Base-by-base conservation (phyloP, 2,888 invertebrate genomes). In the Ochropacha duplaris region DNA sequence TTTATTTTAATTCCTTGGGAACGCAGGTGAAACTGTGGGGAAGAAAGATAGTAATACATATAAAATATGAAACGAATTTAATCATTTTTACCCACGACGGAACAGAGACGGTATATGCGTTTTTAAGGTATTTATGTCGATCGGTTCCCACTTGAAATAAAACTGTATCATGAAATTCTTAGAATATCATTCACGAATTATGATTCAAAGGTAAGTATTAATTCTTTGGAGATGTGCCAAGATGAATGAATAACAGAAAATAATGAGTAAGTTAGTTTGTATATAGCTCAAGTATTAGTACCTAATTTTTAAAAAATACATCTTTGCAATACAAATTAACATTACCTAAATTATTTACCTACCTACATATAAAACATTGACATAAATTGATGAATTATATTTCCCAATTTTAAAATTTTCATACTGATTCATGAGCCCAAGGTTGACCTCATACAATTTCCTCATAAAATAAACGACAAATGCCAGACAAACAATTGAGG, bases 141-240 rank as follows among this genome's bases (percentile, higher is more conserved):
- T 44, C 44, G 9, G 9, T 44, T 9, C n/a, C 44, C 44, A 44
- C 60, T 58, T 64, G 57, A 61, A 55, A 68, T 62, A 11, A 39
- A 54, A 52, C 34, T 58, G 57, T 58, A 58, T 61, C 57, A 58
- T 58, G 36, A 44, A 58, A 58, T 61, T 57, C 66, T 60, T 22
- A 54, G 62, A 64, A 62, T 22, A 60, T 64, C 65, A 62, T 68
- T 59, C 69, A 61, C 56, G 61, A 67, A 57, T 66, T 62, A 69
- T 76, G 77, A 76, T 75, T 77, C 78, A 79, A 78, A 72, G 59
- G 36, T 36, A 36, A 44, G 19, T 44, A 44, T 5, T 44, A 2
- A 44, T 54, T 60, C 61, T 66, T 75, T 83, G 83, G 80, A 76
- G 60, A 62, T 56, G 44, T 69, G 80, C 83, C 83, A 83, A 74